Evolutionary conservation across 2,888 invertebrate genomes (phyloP).

Genomic region (Synergus umbraculus): DNA sequence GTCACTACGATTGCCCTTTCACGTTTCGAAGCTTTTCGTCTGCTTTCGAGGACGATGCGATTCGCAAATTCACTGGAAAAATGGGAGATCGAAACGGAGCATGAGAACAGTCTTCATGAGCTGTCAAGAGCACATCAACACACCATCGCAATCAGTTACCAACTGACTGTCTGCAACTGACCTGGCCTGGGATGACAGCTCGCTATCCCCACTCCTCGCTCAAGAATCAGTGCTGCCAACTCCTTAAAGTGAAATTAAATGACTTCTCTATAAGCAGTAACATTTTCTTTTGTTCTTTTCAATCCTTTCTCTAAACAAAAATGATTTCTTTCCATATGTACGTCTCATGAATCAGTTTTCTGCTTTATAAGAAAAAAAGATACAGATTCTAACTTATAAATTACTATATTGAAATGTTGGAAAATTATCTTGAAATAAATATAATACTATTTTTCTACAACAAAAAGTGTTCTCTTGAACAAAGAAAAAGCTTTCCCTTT

Average conservation of each 20-base stretch:
- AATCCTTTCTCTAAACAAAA: background rate
- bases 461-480: too few relatives aligned
- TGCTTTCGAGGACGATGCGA: background rate
- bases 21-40: background rate
- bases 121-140: background rate
- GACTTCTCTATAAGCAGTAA: background rate
- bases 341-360: background rate
- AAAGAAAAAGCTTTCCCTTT: too few relatives aligned
- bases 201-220: slow-evolving; percentile 57
- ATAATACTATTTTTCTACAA: too few relatives aligned
- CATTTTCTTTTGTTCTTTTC: background rate
- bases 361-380: background rate
- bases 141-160: slow-evolving; percentile 73
- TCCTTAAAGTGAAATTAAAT: slow-evolving; percentile 1
- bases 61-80: slow-evolving; percentile 3
- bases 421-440: too few relatives aligned
- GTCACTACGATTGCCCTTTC: background rate
- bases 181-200: slow-evolving; percentile 55
- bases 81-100: background rate
- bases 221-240: slow-evolving; percentile 57
- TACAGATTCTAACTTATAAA: too few relatives aligned
- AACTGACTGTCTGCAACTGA: slow-evolving; percentile 73
- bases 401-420: too few relatives aligned
- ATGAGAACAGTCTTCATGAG: background rate
- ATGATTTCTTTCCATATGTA: background rate